phyloP scores from a whole-genome alignment of 2,113 vertebrate genomes.

The Poeciliopsis retropinna region DNA sequence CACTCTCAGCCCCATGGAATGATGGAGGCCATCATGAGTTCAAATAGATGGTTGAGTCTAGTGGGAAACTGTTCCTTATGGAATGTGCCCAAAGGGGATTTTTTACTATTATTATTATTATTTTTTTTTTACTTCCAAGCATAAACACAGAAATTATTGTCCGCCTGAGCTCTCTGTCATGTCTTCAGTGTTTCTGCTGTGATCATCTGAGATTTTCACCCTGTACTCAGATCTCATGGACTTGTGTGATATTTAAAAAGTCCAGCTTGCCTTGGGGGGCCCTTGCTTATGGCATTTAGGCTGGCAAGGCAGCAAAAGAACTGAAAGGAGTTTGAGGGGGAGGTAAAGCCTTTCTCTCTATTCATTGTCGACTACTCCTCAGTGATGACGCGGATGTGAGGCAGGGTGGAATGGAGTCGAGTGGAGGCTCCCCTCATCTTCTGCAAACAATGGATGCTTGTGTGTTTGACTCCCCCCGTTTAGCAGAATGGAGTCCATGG shows the following conservation, averaged over 20 bases:
- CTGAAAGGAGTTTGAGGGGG: constrained; percentile 26
- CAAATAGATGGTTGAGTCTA: constrained; percentile 10
- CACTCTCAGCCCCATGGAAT: too few species aligned
- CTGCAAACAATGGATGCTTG: constrained; percentile 76
- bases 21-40: constrained; percentile 27
- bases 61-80: constrained; percentile 28
- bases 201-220: constrained; percentile 14
- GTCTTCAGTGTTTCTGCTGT: constrained; percentile 12
- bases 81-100: not conserved
- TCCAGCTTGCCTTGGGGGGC: constrained; percentile 15
- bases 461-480: constrained; percentile 71
- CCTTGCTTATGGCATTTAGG: constrained; percentile 49
- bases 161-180: constrained; percentile 11
- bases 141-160: not conserved
- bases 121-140: not conserved
- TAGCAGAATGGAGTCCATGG: constrained; percentile 57
- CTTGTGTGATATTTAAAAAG: constrained; percentile 46
- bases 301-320: constrained; percentile 60
- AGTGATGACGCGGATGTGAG: constrained; percentile 67
- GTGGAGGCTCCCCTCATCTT: constrained; percentile 73
- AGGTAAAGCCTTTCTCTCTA: constrained; percentile 45
- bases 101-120: not conserved
- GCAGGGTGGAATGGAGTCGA: constrained; percentile 49
- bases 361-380: constrained; percentile 66
- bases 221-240: constrained; percentile 36